Conservation (phyloP, 2,113 vertebrate species). For the Hippoglossus stenolepis region DNA sequence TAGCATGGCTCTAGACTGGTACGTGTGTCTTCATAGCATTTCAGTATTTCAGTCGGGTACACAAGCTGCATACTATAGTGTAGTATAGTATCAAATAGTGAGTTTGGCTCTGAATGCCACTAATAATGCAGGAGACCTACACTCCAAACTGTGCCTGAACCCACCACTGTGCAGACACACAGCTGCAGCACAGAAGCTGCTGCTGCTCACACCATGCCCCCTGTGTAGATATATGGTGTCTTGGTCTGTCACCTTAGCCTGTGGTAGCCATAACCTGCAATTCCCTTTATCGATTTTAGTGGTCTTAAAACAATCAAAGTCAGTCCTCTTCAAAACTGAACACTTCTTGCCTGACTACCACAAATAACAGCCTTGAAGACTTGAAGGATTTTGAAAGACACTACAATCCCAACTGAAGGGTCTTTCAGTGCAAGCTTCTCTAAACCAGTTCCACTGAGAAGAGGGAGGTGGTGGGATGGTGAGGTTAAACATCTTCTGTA, state of each 20-base stretch:
- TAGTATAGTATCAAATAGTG: neutral
- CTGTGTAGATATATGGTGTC: neutral
- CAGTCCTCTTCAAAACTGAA: neutral
- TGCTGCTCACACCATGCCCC: too few relatives aligned
- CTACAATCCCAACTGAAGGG: slow-evolving; percentile 3
- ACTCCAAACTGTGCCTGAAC: neutral
- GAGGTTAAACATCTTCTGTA: neutral
- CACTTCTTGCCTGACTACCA: neutral
- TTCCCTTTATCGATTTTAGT: neutral
- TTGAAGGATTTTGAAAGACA: neutral
- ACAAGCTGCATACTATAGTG: neutral
- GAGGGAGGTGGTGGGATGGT: neutral
- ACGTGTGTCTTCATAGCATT: too few relatives aligned
- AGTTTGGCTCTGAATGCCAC: neutral
- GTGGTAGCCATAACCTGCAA: neutral
- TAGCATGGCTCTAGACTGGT: neutral
- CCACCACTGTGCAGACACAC: neutral
- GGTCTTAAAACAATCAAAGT: neutral
- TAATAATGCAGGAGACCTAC: neutral
- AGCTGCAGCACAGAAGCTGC: neutral
- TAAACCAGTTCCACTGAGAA: slow-evolving; percentile 4
- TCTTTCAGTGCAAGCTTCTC: neutral
- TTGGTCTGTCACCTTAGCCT: neutral
- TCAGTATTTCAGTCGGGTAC: too few relatives aligned
- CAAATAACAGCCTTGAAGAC: neutral